phyloP scores from a whole-genome alignment of 2,113 vertebrate genomes.

The Mustela lutreola region DNA sequence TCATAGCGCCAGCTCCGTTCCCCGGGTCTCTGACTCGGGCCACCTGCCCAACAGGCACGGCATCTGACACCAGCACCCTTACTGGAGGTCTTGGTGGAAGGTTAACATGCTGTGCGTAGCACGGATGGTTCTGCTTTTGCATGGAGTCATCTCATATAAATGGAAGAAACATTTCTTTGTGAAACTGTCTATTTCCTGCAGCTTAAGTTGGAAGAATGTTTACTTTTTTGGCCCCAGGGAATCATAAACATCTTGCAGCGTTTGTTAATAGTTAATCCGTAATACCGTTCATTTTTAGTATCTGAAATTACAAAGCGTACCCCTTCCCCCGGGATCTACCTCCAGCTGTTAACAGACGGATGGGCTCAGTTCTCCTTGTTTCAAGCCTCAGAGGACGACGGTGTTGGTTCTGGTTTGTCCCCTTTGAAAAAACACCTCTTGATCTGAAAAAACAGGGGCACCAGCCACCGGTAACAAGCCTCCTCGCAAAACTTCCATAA shows the following conservation, averaged over 20 bases:
- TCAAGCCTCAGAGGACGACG: neutral
- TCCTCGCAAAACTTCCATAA: neutral
- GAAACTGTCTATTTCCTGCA: slow-evolving; percentile 72
- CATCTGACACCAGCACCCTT: rapidly evolving
- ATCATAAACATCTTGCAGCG: slow-evolving; percentile 66
- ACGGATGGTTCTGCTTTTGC: neutral
- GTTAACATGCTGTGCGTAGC: rapidly evolving
- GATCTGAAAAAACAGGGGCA: slow-evolving; percentile 15
- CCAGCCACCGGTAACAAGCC: neutral
- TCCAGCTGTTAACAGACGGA: slow-evolving; percentile 62
- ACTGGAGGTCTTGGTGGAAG: neutral
- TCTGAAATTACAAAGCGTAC: slow-evolving; percentile 69
- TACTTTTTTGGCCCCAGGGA: slow-evolving; percentile 74
- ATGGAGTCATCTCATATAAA: slow-evolving; percentile 42
- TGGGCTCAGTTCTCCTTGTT: neutral
- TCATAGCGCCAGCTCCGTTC: neutral
- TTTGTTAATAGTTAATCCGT: slow-evolving; percentile 51
- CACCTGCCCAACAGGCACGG: neutral
- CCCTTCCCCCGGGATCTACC: slow-evolving; percentile 51
- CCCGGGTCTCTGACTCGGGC: neutral
- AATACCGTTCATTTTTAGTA: slow-evolving; percentile 70
- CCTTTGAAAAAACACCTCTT: slow-evolving; percentile 13
- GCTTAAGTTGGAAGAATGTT: slow-evolving; percentile 72
- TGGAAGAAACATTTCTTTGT: slow-evolving; percentile 51
- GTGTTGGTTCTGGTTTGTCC: slow-evolving; percentile 35